phyloP scores from a whole-genome alignment of 2,113 vertebrate species.

The Panurus biarmicus region DNA sequence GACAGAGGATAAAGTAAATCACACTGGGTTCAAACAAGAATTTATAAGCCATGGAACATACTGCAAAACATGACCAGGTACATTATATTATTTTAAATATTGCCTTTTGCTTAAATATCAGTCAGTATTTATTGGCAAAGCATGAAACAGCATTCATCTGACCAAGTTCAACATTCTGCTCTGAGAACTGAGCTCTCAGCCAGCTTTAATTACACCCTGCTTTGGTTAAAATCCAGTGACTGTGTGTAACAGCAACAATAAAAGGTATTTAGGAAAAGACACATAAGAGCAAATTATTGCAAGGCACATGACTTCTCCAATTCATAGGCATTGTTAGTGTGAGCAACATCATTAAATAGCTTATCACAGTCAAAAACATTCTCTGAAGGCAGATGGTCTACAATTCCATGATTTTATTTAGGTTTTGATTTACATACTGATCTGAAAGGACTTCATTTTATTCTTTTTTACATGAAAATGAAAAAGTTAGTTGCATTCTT shows the following conservation, averaged over 20 bases:
- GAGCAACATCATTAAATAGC: not conserved
- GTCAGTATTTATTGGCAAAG: not conserved
- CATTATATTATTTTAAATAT: not conserved
- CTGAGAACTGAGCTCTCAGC: not conserved
- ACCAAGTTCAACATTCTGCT: not conserved
- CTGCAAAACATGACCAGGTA: not conserved
- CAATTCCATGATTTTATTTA: not conserved
- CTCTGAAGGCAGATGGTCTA: constrained; percentile 20
- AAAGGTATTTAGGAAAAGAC: not conserved
- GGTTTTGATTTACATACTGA: not conserved
- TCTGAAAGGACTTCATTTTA: not conserved
- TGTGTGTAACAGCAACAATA: not conserved
- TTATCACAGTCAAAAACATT: not conserved
- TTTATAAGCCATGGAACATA: not conserved
- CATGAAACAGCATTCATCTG: not conserved
- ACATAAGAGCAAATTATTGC: not conserved
- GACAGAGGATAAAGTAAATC: not conserved
- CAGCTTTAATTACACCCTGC: not conserved
- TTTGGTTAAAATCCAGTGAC: not conserved
- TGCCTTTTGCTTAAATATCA: not conserved
- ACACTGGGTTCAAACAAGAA: not conserved
- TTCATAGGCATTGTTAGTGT: not conserved
- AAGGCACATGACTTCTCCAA: not conserved
- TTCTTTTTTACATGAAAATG: not conserved
- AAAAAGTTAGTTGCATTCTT: not conserved